Conservation (phyloP, 2,113 vertebrate species). For the Semicossyphus pulcher region DNA sequence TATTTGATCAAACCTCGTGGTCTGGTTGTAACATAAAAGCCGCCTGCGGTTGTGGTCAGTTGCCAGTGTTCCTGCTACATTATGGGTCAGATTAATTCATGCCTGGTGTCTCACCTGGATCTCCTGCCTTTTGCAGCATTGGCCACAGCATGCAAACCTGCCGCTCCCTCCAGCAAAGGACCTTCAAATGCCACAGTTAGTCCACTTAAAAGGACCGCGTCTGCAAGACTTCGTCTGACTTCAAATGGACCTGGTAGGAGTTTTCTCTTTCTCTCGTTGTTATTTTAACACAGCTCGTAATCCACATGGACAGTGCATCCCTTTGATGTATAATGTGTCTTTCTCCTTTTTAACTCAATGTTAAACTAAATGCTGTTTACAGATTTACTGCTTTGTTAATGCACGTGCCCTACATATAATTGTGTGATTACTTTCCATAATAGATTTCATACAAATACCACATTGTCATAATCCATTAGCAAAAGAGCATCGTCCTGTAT, state of each 20-base stretch:
- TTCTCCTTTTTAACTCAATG: no score
- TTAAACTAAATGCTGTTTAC: no score
- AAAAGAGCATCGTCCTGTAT: neutral
- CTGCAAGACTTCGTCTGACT: slow-evolving; percentile 28
- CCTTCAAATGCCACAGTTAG: slow-evolving; percentile 14
- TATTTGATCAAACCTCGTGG: slow-evolving; percentile 7
- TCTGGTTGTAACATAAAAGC: neutral
- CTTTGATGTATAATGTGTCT: neutral
- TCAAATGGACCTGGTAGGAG: slow-evolving; percentile 62
- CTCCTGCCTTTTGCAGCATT: slow-evolving; percentile 53
- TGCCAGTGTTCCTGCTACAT: neutral
- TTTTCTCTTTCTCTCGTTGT: neutral
- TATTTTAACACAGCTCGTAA: neutral
- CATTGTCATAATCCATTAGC: neutral
- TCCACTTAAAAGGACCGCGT: slow-evolving; percentile 46
- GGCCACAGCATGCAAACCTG: slow-evolving; percentile 54
- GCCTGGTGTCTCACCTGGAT: slow-evolving; percentile 29
- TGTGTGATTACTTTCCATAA: neutral
- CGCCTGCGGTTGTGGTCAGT: neutral
- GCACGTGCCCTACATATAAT: no score
- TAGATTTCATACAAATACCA: no score
- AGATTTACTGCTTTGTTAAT: no score
- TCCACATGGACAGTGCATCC: neutral
- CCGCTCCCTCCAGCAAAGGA: slow-evolving; percentile 41
- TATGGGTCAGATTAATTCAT: slow-evolving; percentile 47